Evolutionary conservation across 2,888 invertebrate species (phyloP).

Genomic region (Marronus borbonicus): DNA sequence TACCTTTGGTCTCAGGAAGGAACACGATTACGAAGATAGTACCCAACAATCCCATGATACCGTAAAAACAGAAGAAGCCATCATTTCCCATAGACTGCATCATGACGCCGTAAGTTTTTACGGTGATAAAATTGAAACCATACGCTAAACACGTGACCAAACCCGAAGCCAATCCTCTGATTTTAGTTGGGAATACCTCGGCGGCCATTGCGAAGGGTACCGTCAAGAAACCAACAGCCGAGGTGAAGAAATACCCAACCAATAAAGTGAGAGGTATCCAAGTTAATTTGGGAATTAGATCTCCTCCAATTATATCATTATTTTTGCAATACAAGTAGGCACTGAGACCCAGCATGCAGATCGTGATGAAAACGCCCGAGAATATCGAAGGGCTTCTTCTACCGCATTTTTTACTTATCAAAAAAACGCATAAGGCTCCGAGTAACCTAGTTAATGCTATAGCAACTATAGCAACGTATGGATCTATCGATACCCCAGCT

Average conservation of each 20-base stretch:
- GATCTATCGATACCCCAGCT: constrained; percentile 70
- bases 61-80: constrained; percentile 73
- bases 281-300: constrained; percentile 58
- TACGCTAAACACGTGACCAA: constrained; percentile 71
- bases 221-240: constrained; percentile 73
- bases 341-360: constrained; percentile 72
- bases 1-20: constrained; percentile 74
- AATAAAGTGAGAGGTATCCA: constrained; percentile 70
- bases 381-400: constrained; percentile 74
- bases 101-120: constrained; percentile 73
- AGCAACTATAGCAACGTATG: constrained; percentile 71
- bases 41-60: constrained; percentile 69
- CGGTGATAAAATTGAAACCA: constrained; percentile 72
- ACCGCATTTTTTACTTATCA: constrained; percentile 73
- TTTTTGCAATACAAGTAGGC: constrained; percentile 67
- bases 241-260: constrained; percentile 71
- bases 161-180: constrained; percentile 72
- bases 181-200: constrained; percentile 73
- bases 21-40: constrained; percentile 70
- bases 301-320: constrained; percentile 59
- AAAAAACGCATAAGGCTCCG: constrained; percentile 70
- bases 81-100: constrained; percentile 66
- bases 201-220: constrained; percentile 75
- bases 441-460: constrained; percentile 72
- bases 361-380: constrained; percentile 74